These are phyloP conservation scores for Dendrolimus pini DNA, from an alignment of 2,888 invertebrate species.

Conservation along the genomic window DNA sequence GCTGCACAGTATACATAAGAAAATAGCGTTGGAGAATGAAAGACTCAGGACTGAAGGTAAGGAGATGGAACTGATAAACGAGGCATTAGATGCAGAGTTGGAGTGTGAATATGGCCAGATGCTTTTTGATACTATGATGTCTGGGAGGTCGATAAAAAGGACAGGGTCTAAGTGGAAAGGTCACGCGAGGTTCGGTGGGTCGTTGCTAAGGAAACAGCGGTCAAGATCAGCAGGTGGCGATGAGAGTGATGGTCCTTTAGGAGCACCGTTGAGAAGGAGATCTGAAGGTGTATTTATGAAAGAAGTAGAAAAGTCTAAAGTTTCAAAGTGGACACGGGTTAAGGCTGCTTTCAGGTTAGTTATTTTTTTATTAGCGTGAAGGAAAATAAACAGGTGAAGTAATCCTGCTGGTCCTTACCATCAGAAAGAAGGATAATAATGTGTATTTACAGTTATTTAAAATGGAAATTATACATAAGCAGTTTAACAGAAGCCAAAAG, in stretches of 20 bases:
- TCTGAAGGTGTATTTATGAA: conserved; percentile 60
- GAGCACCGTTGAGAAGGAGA: conserved; percentile 52
- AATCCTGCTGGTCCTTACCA: too few species aligned
- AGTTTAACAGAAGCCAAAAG: too few species aligned
- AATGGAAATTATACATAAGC: too few species aligned
- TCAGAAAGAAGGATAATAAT: too few species aligned
- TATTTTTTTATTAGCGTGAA: conserved; percentile 4
- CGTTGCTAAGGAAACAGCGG: conserved; percentile 75
- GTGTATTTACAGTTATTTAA: too few species aligned
- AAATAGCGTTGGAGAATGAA: conserved; percentile 59
- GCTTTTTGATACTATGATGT: conserved; percentile 80
- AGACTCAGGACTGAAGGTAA: conserved; percentile 46
- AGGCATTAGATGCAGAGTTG: conserved; percentile 73
- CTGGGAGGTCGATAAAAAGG: conserved; percentile 69
- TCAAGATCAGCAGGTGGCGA: conserved; percentile 83
- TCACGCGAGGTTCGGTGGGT: conserved; percentile 63
- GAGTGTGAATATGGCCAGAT: conserved; percentile 80
- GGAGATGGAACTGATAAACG: conserved; percentile 58
- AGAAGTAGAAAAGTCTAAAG: conserved; percentile 76
- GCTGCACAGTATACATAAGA: conserved; percentile 77
- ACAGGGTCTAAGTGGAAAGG: conserved; percentile 69
- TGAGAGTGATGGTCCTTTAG: conserved; percentile 62
- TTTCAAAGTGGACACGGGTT: conserved; percentile 93
- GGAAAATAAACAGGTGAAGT: too few species aligned
- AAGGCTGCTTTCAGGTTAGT: conserved; percentile 92